Evolutionary conservation across 2,888 invertebrate species (phyloP), one percentile per base, ranked within the genome.

Genomic region (Chromoteleia sp.): DNA sequence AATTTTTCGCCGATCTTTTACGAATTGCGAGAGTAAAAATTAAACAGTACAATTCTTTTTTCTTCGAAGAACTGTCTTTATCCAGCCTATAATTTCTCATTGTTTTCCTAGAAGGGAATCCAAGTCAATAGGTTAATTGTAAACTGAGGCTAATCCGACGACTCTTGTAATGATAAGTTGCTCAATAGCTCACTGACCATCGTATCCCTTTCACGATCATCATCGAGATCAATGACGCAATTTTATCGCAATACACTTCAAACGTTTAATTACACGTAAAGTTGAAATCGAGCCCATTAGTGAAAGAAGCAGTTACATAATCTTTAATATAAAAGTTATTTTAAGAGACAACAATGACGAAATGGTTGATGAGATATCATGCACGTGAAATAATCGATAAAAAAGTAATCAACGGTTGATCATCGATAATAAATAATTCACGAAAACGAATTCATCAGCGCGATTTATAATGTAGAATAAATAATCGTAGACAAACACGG

Each of bases 151-250:
- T 29, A 74, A 63, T 6, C 39, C 43, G 52, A 33, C 19, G 56
- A 48, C 17, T n/a, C 41, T 52, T 52, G 52, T 73, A 65, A 56
- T 74, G 65, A 74, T 74, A 65, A 74, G 65, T 74, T 74, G 74
- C 74, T 65, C 74, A 74, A 65, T 74, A 45, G 29, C 58, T 54
- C 48, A 15, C 21, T 63, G 54, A 63, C 48, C 65, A 39, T 74
- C 65, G 54, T 17, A 74, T 74, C 65, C 52, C 74, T 74, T 65
- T 65, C 74, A 21, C 21, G 74, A 65, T 45, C 59, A 61, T 71
- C 71, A 43, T 50, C 29, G 39, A n/a, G 29, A 74, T 50, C 73
- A 54, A 17, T 63, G 45, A 54, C 14, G 71, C 36, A 71, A 61
- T 52, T 71, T 52, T 39, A 39, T 52, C 33, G 61, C 45, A 25